Evolutionary conservation across 1,140 invertebrate species (phyloP).

Genomic region (Mya arenaria): DNA sequence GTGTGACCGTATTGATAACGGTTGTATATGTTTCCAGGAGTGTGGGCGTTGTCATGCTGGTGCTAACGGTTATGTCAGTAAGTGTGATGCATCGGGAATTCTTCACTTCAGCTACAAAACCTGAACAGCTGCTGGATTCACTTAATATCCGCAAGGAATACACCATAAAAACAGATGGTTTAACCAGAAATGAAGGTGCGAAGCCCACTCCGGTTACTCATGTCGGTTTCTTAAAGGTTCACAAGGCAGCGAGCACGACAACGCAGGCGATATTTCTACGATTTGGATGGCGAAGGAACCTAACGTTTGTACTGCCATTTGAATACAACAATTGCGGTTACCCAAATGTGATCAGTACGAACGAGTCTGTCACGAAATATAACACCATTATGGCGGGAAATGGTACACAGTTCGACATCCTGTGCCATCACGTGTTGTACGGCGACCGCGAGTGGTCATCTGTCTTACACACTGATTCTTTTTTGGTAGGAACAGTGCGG

Average conservation of each 20-base stretch:
- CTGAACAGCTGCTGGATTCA: too few species aligned
- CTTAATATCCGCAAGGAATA: too few species aligned
- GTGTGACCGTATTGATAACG: too few species aligned
- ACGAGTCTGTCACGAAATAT: background rate
- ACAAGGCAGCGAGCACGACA: conserved; percentile 54
- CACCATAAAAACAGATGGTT: too few species aligned
- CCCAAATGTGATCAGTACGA: conserved; percentile 3
- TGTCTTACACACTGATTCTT: conserved; percentile 14
- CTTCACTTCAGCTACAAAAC: too few species aligned
- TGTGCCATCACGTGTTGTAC: conserved; percentile 35
- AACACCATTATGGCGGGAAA: background rate
- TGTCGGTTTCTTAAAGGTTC: conserved; percentile 50
- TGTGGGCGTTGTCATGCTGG: too few species aligned
- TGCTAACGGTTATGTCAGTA: too few species aligned
- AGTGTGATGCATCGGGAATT: too few species aligned
- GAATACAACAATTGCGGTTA: background rate
- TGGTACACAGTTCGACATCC: conserved; percentile 41
- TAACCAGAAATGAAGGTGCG: too few species aligned
- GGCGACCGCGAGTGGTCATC: background rate
- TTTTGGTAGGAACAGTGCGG: conserved; percentile 29
- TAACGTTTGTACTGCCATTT: conserved; percentile 36
- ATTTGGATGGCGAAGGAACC: conserved; percentile 19
- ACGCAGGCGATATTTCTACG: conserved; percentile 43
- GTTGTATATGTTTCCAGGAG: too few species aligned
- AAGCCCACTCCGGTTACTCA: background rate